Evolutionary conservation across 2,113 vertebrate species (phyloP).

Genomic region (Lepisosteus oculatus): DNA sequence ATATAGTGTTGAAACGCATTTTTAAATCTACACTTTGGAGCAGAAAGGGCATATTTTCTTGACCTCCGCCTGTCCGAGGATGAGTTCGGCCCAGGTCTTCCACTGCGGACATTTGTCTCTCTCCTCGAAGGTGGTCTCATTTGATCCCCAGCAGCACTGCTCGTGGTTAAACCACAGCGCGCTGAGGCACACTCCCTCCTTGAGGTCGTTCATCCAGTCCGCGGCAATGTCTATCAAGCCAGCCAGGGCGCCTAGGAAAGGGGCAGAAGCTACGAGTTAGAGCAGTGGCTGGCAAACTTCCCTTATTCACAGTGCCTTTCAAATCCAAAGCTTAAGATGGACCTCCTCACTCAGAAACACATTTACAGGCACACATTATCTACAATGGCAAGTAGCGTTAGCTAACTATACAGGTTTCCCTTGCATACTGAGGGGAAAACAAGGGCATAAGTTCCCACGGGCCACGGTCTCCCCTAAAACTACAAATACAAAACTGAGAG

Average conservation of each 20-base stretch:
- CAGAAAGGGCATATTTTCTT: conserved; percentile 31
- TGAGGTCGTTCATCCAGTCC: conserved; percentile 97
- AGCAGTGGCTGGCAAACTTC: too few relatives aligned
- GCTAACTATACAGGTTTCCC: too few relatives aligned
- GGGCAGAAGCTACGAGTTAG: not conserved
- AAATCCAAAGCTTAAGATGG: too few relatives aligned
- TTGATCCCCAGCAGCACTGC: conserved; percentile 97
- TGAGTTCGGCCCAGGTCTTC: conserved; percentile 98
- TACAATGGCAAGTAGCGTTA: too few relatives aligned
- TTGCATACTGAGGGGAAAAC: too few relatives aligned
- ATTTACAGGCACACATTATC: too few relatives aligned
- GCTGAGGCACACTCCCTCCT: conserved; percentile 94
- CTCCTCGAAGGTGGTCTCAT: conserved; percentile 92
- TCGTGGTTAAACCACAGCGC: conserved; percentile 98
- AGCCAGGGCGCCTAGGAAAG: conserved; percentile 82
- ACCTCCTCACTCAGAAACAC: too few relatives aligned
- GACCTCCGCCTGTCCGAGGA: conserved; percentile 94
- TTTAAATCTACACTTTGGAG: not conserved
- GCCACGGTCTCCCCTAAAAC: too few relatives aligned
- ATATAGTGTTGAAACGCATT: too few relatives aligned
- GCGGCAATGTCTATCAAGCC: conserved; percentile 97
- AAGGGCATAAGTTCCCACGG: too few relatives aligned
- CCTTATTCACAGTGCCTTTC: too few relatives aligned
- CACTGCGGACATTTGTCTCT: conserved; percentile 96
- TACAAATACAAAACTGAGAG: too few relatives aligned